These are phyloP conservation scores for Crocallis elinguaria DNA, from an alignment of 2,888 invertebrate species.

Conservation along the genomic window DNA sequence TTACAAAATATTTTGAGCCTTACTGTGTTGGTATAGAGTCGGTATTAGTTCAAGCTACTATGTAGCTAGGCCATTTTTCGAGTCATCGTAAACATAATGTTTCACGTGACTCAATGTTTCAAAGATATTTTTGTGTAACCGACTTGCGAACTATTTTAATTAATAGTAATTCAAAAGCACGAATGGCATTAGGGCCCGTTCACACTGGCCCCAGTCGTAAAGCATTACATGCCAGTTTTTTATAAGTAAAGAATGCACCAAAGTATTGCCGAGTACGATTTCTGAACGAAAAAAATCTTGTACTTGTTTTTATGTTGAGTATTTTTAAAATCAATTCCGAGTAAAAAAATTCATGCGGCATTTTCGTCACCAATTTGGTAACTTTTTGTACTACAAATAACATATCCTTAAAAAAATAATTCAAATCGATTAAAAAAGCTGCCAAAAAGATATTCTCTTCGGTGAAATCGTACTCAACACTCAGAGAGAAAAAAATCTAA, in stretches of 20 bases:
- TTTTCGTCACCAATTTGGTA: background rate
- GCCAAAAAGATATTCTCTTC: slow-evolving; percentile 30
- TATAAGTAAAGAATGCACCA: slow-evolving; percentile 49
- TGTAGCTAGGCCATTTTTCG: background rate
- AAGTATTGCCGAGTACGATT: slow-evolving; percentile 28
- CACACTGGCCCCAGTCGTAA: slow-evolving; percentile 43
- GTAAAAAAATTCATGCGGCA: background rate
- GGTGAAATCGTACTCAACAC: slow-evolving; percentile 36
- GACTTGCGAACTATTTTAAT: slow-evolving; percentile 44
- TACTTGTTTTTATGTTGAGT: slow-evolving; percentile 28
- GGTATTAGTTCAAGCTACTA: background rate
- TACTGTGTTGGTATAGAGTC: too few species aligned
- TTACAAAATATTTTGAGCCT: too few species aligned
- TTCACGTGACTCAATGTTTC: background rate
- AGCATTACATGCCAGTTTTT: slow-evolving; percentile 73
- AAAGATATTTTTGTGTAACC: slow-evolving; percentile 41
- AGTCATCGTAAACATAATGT: background rate
- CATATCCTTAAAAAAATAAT: background rate
- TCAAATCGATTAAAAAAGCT: slow-evolving; percentile 25
- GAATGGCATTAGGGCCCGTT: slow-evolving; percentile 61
- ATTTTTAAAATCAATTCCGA: slow-evolving; percentile 23
- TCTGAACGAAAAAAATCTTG: slow-evolving; percentile 33
- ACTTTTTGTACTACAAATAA: background rate
- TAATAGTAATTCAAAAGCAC: slow-evolving; percentile 71
- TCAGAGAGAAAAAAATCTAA: slow-evolving; percentile 41